A percentile compares a stretch with the other conserved stretches of the same genome.
Conservation (phyloP, 30 jellyfish, hydroid and myxozoan genomes). For the Turritopsis dohrnii region DNA sequence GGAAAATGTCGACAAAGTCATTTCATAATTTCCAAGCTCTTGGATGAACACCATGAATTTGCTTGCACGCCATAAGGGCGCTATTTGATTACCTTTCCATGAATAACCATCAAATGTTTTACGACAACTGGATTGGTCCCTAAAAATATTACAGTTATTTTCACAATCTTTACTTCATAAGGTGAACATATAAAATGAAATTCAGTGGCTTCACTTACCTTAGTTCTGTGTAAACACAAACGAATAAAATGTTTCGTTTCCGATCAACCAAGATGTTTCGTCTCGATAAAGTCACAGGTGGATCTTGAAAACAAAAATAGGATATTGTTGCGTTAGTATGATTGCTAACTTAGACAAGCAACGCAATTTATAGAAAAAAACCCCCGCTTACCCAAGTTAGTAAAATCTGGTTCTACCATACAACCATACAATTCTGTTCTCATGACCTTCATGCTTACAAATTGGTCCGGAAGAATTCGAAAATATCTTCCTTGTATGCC, state of each 20-base stretch:
- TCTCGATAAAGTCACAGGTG: conserved; percentile 5
- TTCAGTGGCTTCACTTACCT: no score
- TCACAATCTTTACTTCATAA: not conserved
- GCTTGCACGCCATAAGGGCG: not conserved
- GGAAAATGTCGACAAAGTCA: no score
- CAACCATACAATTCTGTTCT: conserved; percentile 76
- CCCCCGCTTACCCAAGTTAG: conserved; percentile 6
- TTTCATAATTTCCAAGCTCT: no score
- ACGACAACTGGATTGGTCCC: conserved; percentile 55
- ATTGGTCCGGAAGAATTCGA: conserved; percentile 48
- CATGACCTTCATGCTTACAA: conserved; percentile 30
- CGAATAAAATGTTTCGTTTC: not conserved
- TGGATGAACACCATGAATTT: no score
- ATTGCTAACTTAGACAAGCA: not conserved
- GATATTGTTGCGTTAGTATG: not conserved
- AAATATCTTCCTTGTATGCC: conserved; percentile 48
- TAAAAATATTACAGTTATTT: not conserved
- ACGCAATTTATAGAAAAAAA: not conserved
- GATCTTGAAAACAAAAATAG: not conserved
- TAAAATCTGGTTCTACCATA: conserved; percentile 44
- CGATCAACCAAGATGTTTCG: not conserved
- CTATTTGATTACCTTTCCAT: conserved; percentile 47
- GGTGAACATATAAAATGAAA: no score
- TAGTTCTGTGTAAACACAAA: not conserved
- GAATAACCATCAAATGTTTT: conserved; percentile 49